phyloP scores from a whole-genome alignment of 2,113 vertebrate species.

The Glaucomys volans region DNA sequence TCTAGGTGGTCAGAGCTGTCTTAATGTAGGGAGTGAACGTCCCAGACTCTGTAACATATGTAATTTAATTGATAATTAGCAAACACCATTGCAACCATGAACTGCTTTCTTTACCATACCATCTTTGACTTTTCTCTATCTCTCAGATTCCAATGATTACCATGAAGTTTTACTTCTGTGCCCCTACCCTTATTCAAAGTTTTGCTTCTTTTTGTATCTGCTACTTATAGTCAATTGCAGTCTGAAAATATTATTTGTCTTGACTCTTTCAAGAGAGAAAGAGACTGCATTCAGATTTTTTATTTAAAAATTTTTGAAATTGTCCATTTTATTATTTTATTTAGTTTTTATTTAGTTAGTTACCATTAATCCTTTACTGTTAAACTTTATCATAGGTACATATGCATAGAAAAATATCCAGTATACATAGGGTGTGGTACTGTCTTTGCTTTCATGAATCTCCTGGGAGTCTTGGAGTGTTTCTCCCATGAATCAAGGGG shows the following conservation, averaged over 20 bases:
- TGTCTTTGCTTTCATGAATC: background rate
- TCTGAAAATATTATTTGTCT: background rate
- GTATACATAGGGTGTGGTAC: background rate
- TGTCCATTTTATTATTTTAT: too few relatives aligned
- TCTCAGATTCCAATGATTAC: background rate
- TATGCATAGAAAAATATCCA: background rate
- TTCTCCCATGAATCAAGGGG: too few relatives aligned
- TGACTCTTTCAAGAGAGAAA: background rate
- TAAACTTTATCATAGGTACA: background rate
- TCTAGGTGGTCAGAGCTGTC: too few relatives aligned
- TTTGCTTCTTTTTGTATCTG: background rate
- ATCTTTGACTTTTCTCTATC: background rate
- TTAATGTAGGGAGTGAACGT: background rate
- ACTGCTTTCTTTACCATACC: background rate
- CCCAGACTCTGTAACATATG: accelerated
- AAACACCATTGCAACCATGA: background rate
- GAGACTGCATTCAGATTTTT: background rate
- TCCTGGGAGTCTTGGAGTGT: background rate
- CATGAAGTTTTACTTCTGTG: background rate
- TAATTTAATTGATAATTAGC: background rate
- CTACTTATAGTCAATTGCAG: background rate
- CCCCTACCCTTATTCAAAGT: background rate
- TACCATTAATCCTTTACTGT: background rate
- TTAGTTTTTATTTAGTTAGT: background rate
- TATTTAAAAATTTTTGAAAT: too few relatives aligned